A percentile compares a stretch with the other conserved stretches of the same genome.
These are phyloP conservation scores for mouse (Mus musculus) DNA, from an alignment of 2,113 vertebrate genomes.

Conservation along the genomic window DNA sequence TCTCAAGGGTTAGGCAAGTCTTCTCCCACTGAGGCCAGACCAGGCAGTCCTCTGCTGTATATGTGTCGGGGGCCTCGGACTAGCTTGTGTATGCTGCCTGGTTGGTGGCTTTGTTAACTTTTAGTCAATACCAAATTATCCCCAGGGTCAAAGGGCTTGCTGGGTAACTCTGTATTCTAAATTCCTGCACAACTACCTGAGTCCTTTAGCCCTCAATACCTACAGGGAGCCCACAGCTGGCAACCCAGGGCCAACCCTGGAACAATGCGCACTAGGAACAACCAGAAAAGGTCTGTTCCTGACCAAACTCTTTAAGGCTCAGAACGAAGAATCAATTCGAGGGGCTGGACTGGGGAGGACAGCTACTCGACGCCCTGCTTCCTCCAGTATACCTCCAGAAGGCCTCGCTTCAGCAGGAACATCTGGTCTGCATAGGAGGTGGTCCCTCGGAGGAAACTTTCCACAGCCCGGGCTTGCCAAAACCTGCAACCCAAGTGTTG, in stretches of 20 bases:
- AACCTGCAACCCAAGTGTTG: slow-evolving; percentile 88
- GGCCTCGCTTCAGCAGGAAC: slow-evolving; percentile 97
- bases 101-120: not conserved
- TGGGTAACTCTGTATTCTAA: not conserved
- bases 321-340: not conserved
- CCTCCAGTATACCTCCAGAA: slow-evolving; percentile 92
- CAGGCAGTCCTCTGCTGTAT: no score
- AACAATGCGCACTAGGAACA: not conserved
- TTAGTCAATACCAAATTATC: slow-evolving; percentile 9
- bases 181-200: not conserved
- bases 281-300: not conserved
- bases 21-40: no score
- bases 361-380: slow-evolving; percentile 20
- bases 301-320: not conserved
- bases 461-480: slow-evolving; percentile 98
- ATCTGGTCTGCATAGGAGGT: slow-evolving; percentile 99
- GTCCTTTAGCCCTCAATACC: not conserved
- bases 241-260: not conserved
- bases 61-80: no score
- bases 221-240: not conserved
- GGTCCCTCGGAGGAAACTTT: slow-evolving; percentile 98
- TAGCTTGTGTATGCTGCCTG: no score
- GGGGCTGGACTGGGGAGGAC: not conserved
- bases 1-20: no score
- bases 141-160: slow-evolving; percentile 57